A percentile compares a stretch with the other conserved stretches of the same genome.
phyloP scores from a whole-genome alignment of 2,113 vertebrate species.

The Argyrosomus japonicus region DNA sequence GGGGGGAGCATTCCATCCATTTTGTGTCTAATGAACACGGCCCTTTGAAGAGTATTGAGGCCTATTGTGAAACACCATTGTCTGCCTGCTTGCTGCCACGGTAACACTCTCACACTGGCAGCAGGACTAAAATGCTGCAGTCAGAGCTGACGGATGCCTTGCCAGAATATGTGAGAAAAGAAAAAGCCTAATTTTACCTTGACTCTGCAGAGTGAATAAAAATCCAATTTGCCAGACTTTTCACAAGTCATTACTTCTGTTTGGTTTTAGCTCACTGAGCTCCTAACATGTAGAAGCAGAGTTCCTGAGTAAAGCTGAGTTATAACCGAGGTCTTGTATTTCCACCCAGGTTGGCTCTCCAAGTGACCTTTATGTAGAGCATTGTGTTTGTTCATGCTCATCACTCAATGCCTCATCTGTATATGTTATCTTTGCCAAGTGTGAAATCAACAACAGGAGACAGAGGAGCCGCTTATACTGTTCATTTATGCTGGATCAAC shows the following conservation, averaged over 20 bases:
- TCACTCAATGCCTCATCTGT: conserved; percentile 54
- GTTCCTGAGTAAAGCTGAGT: not conserved
- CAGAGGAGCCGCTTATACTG: not conserved
- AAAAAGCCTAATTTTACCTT: conserved; percentile 45
- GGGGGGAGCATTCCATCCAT: conserved; percentile 48
- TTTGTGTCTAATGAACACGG: conserved; percentile 57
- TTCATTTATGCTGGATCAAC: not conserved
- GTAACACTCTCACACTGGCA: conserved; percentile 75
- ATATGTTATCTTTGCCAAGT: conserved; percentile 47
- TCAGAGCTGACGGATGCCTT: conserved; percentile 55
- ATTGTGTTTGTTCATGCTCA: conserved; percentile 33
- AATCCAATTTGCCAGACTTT: conserved; percentile 34
- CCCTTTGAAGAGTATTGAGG: conserved; percentile 65
- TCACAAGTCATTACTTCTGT: conserved; percentile 38
- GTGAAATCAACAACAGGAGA: conserved; percentile 42
- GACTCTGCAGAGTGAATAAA: conserved; percentile 24
- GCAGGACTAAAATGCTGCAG: conserved; percentile 63
- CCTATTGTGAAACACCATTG: conserved; percentile 78
- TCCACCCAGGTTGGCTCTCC: not conserved
- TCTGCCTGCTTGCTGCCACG: conserved; percentile 77
- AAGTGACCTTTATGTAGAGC: conserved; percentile 19
- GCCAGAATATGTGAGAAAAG: conserved; percentile 52
- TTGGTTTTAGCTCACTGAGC: not conserved
- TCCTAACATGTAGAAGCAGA: not conserved
- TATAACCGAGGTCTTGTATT: conserved; percentile 1